These are phyloP conservation scores for Patiria miniata DNA, from an alignment of 35 echinoderm and acorn worm species.

Conservation along the genomic window DNA sequence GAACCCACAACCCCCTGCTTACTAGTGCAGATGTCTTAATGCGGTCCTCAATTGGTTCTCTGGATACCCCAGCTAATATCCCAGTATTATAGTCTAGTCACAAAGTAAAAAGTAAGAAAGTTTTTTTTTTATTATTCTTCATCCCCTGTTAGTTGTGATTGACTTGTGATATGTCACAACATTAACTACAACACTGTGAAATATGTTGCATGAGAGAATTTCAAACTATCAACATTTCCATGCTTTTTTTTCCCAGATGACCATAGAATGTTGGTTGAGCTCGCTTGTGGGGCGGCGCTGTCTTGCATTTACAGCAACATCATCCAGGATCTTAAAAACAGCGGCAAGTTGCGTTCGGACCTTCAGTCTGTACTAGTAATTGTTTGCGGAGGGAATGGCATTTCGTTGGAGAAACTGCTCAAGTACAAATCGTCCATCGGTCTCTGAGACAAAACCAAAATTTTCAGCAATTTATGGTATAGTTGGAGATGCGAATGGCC, in stretches of 20 bases:
- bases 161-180: too few relatives aligned
- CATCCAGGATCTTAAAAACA: constrained; percentile 66
- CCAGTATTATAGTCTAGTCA: too few relatives aligned
- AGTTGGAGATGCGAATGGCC: too few relatives aligned
- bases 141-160: too few relatives aligned
- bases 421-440: constrained; percentile 66
- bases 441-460: constrained; percentile 34
- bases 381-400: constrained; percentile 78
- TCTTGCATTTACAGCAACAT: constrained; percentile 75
- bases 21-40: too few relatives aligned
- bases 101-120: too few relatives aligned
- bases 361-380: constrained; percentile 68
- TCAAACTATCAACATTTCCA: background rate
- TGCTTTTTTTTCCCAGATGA: constrained; percentile 65
- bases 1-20: too few relatives aligned
- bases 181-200: too few relatives aligned
- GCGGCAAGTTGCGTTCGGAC: constrained; percentile 66
- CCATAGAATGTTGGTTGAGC: constrained; percentile 86
- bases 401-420: constrained; percentile 53
- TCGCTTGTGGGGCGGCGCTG: constrained; percentile 86
- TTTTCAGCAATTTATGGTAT: too few relatives aligned
- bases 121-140: too few relatives aligned
- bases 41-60: too few relatives aligned
- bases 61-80: too few relatives aligned
- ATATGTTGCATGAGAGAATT: background rate